phyloP scores from a whole-genome alignment of 2,888 invertebrate species.

The Loripinus fragilis region DNA sequence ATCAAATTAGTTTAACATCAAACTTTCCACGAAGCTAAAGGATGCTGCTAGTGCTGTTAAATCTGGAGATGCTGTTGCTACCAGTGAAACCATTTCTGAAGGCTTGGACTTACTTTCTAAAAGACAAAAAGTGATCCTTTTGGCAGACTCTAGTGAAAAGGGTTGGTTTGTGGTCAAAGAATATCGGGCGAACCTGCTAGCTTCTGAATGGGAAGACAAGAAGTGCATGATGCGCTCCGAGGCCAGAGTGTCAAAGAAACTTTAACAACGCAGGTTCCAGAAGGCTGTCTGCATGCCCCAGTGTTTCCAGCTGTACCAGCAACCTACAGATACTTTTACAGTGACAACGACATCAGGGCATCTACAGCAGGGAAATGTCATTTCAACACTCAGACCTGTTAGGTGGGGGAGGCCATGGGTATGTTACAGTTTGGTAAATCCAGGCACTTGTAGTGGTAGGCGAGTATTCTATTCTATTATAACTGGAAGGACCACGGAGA shows the following conservation, averaged over 20 bases:
- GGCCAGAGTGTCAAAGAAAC: background rate
- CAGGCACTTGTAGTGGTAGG: too few species aligned
- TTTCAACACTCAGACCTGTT: background rate
- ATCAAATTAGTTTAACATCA: too few species aligned
- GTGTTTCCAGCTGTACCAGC: background rate
- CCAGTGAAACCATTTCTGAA: background rate
- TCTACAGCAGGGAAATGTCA: background rate
- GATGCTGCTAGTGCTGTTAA: background rate
- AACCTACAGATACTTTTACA: too few species aligned
- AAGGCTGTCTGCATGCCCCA: background rate
- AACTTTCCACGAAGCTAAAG: background rate
- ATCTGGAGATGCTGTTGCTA: background rate
- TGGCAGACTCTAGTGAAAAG: constrained; percentile 27
- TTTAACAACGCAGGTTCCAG: constrained; percentile 3
- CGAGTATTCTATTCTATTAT: too few species aligned
- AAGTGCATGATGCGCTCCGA: constrained; percentile 20
- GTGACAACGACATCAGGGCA: background rate
- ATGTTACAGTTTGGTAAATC: too few species aligned
- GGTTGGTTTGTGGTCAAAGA: constrained; percentile 27
- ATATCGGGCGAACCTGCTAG: constrained; percentile 18
- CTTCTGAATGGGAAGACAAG: constrained; percentile 22
- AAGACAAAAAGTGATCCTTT: constrained; percentile 26
- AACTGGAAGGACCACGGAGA: too few species aligned
- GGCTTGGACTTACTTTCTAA: constrained; percentile 18
- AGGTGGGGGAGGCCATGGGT: background rate